Percentiles rank a stretch among this genome's conserved stretches.
Evolutionary conservation across 2,113 vertebrate genomes (phyloP).

Genomic region (Mionectes macconnelli): DNA sequence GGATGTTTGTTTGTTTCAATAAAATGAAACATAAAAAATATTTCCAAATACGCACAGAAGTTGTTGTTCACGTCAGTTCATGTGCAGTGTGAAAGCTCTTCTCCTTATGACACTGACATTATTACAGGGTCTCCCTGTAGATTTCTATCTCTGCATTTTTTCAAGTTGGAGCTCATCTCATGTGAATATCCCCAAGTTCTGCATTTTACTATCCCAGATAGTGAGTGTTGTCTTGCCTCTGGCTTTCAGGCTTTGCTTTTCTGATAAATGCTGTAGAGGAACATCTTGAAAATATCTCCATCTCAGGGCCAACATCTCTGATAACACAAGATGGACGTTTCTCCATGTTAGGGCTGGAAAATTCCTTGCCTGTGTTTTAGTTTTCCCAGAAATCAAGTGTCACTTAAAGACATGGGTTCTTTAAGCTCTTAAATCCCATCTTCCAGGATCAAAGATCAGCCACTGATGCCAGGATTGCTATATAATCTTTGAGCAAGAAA

Average conservation of each 20-base stretch:
- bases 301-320: background rate
- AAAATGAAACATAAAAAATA: slow-evolving; percentile 9
- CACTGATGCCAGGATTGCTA: background rate
- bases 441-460: background rate
- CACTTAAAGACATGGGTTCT: background rate
- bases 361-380: background rate
- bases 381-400: background rate
- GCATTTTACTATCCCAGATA: background rate
- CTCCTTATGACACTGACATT: background rate
- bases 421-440: background rate
- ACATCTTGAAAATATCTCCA: background rate
- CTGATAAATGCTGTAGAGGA: background rate
- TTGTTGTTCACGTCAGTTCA: background rate
- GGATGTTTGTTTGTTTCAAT: slow-evolving; percentile 49
- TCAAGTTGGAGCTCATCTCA: background rate
- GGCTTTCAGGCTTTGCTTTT: background rate
- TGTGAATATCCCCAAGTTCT: background rate
- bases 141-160: background rate
- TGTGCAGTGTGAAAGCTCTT: background rate
- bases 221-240: background rate
- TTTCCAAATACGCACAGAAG: slow-evolving; percentile 58
- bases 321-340: background rate
- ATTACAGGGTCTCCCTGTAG: background rate
- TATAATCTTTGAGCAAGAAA: background rate
- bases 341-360: background rate